These are phyloP conservation scores for Sylvietta virens DNA, from an alignment of 2,113 vertebrate genomes.

Conservation along the genomic window DNA sequence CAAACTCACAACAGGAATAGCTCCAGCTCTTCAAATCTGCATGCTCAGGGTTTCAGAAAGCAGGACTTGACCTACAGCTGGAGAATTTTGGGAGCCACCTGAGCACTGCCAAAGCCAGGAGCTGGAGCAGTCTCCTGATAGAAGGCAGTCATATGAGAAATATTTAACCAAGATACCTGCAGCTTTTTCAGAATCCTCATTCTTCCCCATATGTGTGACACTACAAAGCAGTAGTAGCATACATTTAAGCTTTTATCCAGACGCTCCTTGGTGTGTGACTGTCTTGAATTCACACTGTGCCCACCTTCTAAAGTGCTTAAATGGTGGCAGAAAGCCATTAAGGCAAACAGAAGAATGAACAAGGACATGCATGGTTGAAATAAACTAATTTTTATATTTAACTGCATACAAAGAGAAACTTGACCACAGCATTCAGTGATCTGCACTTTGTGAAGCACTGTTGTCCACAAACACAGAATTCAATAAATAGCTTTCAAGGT, in stretches of 20 bases:
- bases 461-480: background rate
- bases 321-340: background rate
- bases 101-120: background rate
- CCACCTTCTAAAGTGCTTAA: background rate
- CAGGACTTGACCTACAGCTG: background rate
- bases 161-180: background rate
- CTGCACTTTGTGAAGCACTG: background rate
- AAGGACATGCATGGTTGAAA: background rate
- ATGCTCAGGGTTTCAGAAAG: background rate
- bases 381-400: background rate
- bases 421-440: background rate
- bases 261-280: background rate
- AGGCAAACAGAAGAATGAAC: background rate
- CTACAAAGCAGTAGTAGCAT: background rate
- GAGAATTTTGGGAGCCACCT: background rate
- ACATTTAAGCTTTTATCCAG: background rate
- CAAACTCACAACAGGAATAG: background rate
- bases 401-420: background rate
- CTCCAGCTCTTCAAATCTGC: background rate
- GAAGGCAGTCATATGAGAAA: background rate
- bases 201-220: background rate
- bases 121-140: background rate
- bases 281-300: background rate
- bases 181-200: background rate
- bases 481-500: slow-evolving; percentile 17